Percentiles rank a stretch among this genome's conserved stretches.
Evolutionary conservation across 2,797 vertebrate species (phyloP).

Genomic region (Sebastes glaucus): DNA sequence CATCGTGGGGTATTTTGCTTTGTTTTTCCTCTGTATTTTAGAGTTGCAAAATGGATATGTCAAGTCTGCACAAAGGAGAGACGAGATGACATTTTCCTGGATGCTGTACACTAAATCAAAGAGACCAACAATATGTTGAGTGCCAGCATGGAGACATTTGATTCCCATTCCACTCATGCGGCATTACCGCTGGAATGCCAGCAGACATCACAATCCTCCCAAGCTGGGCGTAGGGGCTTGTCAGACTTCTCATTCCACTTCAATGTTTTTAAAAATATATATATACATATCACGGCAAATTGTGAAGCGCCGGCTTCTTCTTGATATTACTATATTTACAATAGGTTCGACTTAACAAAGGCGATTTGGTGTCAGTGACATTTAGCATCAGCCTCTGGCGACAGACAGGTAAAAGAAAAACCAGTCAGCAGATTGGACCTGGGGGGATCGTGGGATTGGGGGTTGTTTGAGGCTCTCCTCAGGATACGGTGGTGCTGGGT

Average conservation of each 20-base stretch:
- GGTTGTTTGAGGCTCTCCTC: slow-evolving; percentile 41
- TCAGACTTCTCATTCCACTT: slow-evolving; percentile 71
- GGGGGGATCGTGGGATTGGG: slow-evolving; percentile 68
- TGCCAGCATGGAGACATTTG: slow-evolving; percentile 78
- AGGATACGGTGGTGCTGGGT: slow-evolving; percentile 13
- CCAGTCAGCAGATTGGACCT: slow-evolving; percentile 94
- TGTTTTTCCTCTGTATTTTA: slow-evolving; percentile 70
- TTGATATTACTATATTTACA: slow-evolving; percentile 64
- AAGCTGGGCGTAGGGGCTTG: slow-evolving; percentile 64
- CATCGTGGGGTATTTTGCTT: slow-evolving; percentile 56
- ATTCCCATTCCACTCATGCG: slow-evolving; percentile 74
- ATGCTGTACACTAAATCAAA: slow-evolving; percentile 79
- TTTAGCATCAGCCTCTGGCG: slow-evolving; percentile 93
- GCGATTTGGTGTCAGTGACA: slow-evolving; percentile 91
- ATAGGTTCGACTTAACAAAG: slow-evolving; percentile 79
- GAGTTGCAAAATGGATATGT: slow-evolving; percentile 77
- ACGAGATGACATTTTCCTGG: slow-evolving; percentile 77
- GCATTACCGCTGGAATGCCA: slow-evolving; percentile 75
- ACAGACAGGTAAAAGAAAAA: slow-evolving; percentile 92
- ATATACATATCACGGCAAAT: slow-evolving; percentile 42
- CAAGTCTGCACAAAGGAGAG: slow-evolving; percentile 70
- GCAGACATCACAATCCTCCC: slow-evolving; percentile 71
- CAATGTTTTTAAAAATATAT: slow-evolving; percentile 53
- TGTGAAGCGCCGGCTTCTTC: slow-evolving; percentile 34
- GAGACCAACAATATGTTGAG: slow-evolving; percentile 76